A percentile compares a stretch with the other conserved stretches of the same genome.
Conservation (phyloP, 2,888 invertebrate species). For the Apodemia mormo region DNA sequence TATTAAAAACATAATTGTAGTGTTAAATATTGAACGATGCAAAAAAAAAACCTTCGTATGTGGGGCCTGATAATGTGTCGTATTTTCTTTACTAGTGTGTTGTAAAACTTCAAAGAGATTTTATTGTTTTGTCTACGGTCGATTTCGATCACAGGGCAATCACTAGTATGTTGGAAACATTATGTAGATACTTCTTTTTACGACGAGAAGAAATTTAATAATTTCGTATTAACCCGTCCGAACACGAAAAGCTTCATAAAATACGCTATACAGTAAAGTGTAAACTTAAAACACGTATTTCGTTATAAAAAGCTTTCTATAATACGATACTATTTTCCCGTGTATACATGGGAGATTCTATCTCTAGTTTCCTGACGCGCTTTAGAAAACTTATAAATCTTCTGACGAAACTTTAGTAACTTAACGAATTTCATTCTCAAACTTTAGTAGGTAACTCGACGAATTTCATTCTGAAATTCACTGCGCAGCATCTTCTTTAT, state of each 20-base stretch:
- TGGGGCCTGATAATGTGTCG: too few species aligned
- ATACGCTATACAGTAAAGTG: background rate
- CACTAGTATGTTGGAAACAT: too few species aligned
- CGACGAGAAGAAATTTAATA: too few species aligned
- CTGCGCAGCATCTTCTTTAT: slow-evolving; percentile 7
- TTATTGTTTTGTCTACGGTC: too few species aligned
- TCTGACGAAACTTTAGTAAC: slow-evolving; percentile 13
- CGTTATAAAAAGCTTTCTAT: slow-evolving; percentile 6
- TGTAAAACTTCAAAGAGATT: too few species aligned
- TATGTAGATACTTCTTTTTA: too few species aligned
- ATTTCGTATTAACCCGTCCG: too few species aligned
- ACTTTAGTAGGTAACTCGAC: slow-evolving; percentile 2
- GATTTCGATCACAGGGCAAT: too few species aligned
- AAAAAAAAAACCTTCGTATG: too few species aligned
- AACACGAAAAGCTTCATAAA: background rate
- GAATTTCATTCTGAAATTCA: slow-evolving; percentile 7
- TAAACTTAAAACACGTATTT: slow-evolving; percentile 12
- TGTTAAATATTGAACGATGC: too few species aligned
- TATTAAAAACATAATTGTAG: too few species aligned
- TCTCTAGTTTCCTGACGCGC: slow-evolving; percentile 10
- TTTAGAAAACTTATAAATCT: slow-evolving; percentile 17
- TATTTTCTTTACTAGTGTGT: too few species aligned
- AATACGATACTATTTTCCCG: background rate
- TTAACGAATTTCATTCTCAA: background rate
- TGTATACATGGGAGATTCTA: slow-evolving; percentile 8